phyloP scores from a whole-genome alignment of 2,113 vertebrate species.

The Burhinus oedicnemus region DNA sequence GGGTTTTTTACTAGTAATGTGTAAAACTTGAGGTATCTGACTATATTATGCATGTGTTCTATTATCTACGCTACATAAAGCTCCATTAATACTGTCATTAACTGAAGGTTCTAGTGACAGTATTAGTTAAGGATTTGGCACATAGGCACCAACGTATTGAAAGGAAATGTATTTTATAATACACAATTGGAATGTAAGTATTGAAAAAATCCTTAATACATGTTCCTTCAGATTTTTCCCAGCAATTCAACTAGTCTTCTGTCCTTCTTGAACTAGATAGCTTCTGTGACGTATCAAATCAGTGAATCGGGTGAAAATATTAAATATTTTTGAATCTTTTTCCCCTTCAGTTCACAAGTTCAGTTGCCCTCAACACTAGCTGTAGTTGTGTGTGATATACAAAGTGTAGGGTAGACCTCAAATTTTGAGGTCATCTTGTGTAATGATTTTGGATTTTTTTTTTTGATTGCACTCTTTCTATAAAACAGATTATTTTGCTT shows the following conservation, averaged over 20 bases:
- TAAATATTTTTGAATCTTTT: neutral
- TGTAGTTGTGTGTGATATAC: neutral
- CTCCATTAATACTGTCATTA: slow-evolving; percentile 18
- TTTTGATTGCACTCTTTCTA: accelerated
- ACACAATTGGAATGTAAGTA: neutral
- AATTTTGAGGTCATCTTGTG: neutral
- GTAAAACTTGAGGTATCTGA: neutral
- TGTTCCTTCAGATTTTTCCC: neutral
- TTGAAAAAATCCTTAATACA: neutral
- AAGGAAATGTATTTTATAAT: neutral
- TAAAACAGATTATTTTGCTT: neutral
- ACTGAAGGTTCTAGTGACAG: neutral
- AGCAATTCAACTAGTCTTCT: neutral
- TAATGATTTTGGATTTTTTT: neutral
- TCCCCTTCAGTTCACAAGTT: neutral
- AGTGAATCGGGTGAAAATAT: neutral
- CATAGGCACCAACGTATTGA: neutral
- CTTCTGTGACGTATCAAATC: neutral
- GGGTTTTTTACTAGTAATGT: slow-evolving; percentile 1
- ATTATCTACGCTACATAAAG: slow-evolving; percentile 10
- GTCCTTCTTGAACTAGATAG: neutral
- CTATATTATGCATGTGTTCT: neutral
- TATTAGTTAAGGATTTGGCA: slow-evolving; percentile 18
- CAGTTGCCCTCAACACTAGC: neutral
- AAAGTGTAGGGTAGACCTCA: neutral